Conservation (phyloP, 2,113 vertebrate species). For the Alligator sinensis region DNA sequence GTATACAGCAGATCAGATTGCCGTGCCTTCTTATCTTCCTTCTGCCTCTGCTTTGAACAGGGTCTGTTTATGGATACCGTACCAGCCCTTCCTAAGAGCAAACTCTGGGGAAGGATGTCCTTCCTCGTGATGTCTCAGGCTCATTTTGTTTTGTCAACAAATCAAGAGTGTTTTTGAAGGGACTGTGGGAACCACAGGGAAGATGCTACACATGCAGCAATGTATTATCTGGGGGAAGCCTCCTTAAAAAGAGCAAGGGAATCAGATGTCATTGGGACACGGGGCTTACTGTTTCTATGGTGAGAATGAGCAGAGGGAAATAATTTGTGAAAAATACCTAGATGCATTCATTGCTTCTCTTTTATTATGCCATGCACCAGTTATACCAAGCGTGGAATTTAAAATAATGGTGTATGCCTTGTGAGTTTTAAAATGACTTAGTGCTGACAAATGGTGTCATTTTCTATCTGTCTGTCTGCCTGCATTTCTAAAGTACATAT, state of each 20-base stretch:
- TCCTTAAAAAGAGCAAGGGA: background rate
- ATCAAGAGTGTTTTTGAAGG: background rate
- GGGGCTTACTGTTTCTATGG: conserved; percentile 32
- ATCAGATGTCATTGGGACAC: conserved; percentile 31
- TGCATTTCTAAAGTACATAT: background rate
- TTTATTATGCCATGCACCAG: background rate
- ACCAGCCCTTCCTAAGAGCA: background rate
- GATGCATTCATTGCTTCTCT: background rate
- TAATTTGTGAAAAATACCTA: background rate
- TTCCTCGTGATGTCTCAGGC: background rate
- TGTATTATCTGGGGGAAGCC: conserved; percentile 35
- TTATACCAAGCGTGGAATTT: background rate
- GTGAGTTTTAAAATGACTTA: background rate
- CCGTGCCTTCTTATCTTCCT: conserved; percentile 26
- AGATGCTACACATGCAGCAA: conserved; percentile 27
- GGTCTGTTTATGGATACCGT: background rate
- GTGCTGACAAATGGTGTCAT: background rate
- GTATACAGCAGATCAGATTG: background rate
- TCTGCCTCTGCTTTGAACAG: conserved; percentile 8
- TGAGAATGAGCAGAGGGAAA: conserved; percentile 28
- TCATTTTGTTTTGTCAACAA: conserved; percentile 64
- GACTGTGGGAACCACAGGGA: conserved; percentile 9
- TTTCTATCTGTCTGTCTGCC: background rate
- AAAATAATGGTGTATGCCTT: conserved; percentile 34
- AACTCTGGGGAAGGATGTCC: conserved; percentile 20